Base-by-base conservation (phyloP, 2,797 vertebrate genomes). In the Ibycter americanus region DNA sequence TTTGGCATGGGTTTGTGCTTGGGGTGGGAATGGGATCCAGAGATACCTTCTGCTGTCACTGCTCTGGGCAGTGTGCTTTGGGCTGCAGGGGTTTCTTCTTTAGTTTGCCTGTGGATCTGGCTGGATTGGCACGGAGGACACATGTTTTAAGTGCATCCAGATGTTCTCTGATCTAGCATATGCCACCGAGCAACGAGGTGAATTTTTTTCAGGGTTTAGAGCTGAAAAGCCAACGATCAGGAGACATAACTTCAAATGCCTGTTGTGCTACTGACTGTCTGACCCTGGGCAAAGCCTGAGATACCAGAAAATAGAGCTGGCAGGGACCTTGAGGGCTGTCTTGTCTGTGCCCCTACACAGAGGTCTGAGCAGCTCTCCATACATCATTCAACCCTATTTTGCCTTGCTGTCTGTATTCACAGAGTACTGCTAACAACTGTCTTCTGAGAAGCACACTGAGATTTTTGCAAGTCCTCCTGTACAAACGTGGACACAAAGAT, bases 101-200 rank as follows among this genome's bases (percentile, higher is more conserved):
- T 7, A 18, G 4, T 11, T 58, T 65, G 55, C 25, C 8, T 40
- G 1, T 20, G 19, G 46, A 51, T 71, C 15, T 8, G 4, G 36
- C 21, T 52, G 58, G 42, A 18, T 1, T 13, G 26, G 8, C 3
- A 3, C 4, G 7, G 15, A 77, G n/a, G 27, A 26, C 20, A 18
- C 2, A 0, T 0, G 2, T 21, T 94, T 11, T 12, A 32, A 27
- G 7, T 16, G 9, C 44, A 78, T 17, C 15, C 61, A 42, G 27
- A 15, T 67, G 61, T 47, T 29, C 49, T 52, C 42, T 52, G 17
- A 16, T 46, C 12, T 6, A 15, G 10, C 6, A 4, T 1, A 4
- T 5, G 5, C 12, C 61, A 40, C 6, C 0, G 0, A 71, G 40
- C 61, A 40, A 9, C 0, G 0, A 38, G 23, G 15, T 17, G 23